phyloP scores from a whole-genome alignment of 2,888 invertebrate species.

The Agonopterix arenella region DNA sequence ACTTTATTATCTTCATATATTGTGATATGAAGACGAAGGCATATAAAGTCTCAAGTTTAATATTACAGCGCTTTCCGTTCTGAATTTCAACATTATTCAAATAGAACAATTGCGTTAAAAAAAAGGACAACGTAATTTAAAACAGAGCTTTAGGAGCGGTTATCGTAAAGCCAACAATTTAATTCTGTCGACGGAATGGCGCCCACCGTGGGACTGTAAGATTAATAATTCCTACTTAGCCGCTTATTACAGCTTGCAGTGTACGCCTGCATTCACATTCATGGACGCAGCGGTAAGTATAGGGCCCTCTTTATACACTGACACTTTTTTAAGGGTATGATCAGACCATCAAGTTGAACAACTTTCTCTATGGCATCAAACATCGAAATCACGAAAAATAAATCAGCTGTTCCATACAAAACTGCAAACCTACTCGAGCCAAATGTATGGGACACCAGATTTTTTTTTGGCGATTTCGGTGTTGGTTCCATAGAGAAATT shows the following conservation, averaged over 20 bases:
- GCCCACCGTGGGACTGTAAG: conserved; percentile 43
- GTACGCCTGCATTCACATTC: neutral
- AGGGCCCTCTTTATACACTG: too few species aligned
- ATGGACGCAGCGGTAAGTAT: neutral
- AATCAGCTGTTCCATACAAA: too few species aligned
- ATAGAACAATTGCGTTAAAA: neutral
- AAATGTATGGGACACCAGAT: too few species aligned
- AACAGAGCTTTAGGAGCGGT: conserved; percentile 9
- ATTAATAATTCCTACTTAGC: conserved; percentile 36
- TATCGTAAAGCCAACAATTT: conserved; percentile 22
- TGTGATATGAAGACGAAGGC: too few species aligned
- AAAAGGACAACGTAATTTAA: neutral
- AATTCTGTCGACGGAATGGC: conserved; percentile 33
- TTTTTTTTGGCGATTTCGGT: too few species aligned
- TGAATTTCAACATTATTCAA: neutral
- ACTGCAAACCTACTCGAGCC: too few species aligned
- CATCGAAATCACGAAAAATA: too few species aligned
- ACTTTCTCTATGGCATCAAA: too few species aligned
- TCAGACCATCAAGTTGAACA: too few species aligned
- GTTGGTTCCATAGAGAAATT: too few species aligned
- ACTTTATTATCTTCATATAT: conserved; percentile 9
- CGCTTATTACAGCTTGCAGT: conserved; percentile 24
- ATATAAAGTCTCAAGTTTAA: neutral
- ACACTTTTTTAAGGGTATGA: too few species aligned
- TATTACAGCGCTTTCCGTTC: neutral